Evolutionary conservation across 2,888 invertebrate genomes (phyloP), one percentile per base, ranked within the genome.

Genomic region (Drosophila nr. perissopoda): DNA sequence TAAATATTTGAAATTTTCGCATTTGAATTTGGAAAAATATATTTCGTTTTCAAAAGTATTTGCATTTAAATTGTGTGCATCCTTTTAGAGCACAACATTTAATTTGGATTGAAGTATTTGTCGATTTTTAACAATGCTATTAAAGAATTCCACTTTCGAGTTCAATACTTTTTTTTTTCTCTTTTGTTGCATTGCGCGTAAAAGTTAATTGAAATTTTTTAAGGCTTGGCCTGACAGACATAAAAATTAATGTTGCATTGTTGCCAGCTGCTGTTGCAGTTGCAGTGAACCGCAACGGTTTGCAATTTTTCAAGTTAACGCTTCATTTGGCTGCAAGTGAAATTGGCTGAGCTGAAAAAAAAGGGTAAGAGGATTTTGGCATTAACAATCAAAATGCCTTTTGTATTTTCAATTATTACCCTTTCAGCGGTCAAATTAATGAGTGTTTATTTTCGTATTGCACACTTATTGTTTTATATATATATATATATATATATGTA

Each of bases 191-290:
- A 58, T 36, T 62, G 61, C 54, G 60, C 66, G 56, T 53, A 72
- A 79, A 87, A 87, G 80, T 87, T 85, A 89, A 85, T 89, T 84
- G 89, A 89, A 85, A 84, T 68, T 79, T 77, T 87, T 81, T 76
- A 82, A 76, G 88, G 88, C 63, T 73, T 40, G 83, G 79, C 70
- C 57, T 54, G 78, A 69, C 72, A 76, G 68, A 63, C 58, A 64
- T 61, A 42, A 36, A 69, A 69, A 77, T 79, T 81, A 73, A 73
- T 76, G 81, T 70, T 73, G 79, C 72, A 81, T 81, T 78, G 75
- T 78, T 76, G 72, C 54, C 53, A 59, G 58, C 78, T 40, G 77
- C 58, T 40, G 68, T 52, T 70, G 65, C 42, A 61, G 62, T 56
- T 79, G 71, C 88, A 88, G 82, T 86, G 86, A 86, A 88, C 86